Percentiles rank a stretch among this genome's conserved stretches.
Evolutionary conservation across 2,797 vertebrate genomes (phyloP).

Genomic region (Mastacembelus armatus): DNA sequence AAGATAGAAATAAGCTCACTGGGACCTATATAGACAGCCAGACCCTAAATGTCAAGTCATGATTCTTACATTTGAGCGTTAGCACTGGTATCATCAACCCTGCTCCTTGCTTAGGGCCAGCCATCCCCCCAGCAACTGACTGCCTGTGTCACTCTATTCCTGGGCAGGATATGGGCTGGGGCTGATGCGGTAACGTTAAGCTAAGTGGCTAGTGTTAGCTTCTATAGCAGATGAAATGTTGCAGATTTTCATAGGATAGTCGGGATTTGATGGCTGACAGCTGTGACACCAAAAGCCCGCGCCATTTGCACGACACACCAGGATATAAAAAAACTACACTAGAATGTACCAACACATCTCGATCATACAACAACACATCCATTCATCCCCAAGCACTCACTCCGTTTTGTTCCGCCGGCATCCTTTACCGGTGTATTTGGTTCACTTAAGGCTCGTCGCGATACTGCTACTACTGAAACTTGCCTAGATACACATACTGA

Average conservation of each 20-base stretch:
- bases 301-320: background rate
- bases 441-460: slow-evolving; percentile 50
- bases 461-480: slow-evolving; percentile 47
- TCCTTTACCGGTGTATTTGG: slow-evolving; percentile 16
- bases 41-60: slow-evolving; percentile 26
- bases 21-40: background rate
- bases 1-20: background rate
- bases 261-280: slow-evolving; percentile 35
- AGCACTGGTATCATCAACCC: slow-evolving; percentile 5
- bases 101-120: slow-evolving; percentile 22
- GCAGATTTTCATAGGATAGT: slow-evolving; percentile 60
- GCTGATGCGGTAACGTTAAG: slow-evolving; percentile 64
- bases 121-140: slow-evolving; percentile 45
- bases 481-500: slow-evolving; percentile 49
- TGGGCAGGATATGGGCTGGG: slow-evolving; percentile 73
- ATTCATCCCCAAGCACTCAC: slow-evolving; percentile 28
- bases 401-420: slow-evolving; percentile 41
- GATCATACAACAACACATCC: slow-evolving; percentile 26
- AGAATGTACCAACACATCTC: slow-evolving; percentile 7
- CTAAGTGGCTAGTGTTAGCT: slow-evolving; percentile 62
- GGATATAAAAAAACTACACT: background rate
- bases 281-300: slow-evolving; percentile 24
- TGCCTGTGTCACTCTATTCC: slow-evolving; percentile 46
- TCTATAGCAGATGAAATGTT: slow-evolving; percentile 64
- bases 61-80: slow-evolving; percentile 40